Evolutionary conservation across 1,140 invertebrate species (phyloP).

Genomic region (Pachyrhynchus sulphureomaculatus): DNA sequence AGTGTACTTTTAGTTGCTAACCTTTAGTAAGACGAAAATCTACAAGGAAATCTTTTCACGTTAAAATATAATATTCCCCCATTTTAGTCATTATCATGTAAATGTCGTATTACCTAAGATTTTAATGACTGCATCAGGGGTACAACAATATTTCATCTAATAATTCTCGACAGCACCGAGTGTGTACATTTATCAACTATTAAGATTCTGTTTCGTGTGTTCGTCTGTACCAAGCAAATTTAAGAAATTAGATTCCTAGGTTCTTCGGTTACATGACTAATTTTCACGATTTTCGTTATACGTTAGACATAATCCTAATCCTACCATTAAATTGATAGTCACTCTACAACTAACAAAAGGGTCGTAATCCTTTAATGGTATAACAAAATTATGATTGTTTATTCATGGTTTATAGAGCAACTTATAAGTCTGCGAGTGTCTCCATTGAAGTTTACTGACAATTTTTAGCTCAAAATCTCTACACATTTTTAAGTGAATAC

Average conservation of each 20-base stretch:
- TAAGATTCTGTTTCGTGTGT: background rate
- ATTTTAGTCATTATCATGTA: slow-evolving; percentile 21
- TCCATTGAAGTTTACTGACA: no score
- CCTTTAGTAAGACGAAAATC: slow-evolving; percentile 6
- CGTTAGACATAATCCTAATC: no score
- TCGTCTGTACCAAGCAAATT: background rate
- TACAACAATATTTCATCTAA: slow-evolving; percentile 12
- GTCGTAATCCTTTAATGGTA: no score
- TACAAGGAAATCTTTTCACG: slow-evolving; percentile 10
- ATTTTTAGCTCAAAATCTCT: no score
- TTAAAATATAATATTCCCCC: slow-evolving; percentile 19
- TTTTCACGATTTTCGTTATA: no score
- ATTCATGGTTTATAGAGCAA: no score
- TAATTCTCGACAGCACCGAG: background rate
- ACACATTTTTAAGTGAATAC: no score
- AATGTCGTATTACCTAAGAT: slow-evolving; percentile 4
- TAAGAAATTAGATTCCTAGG: background rate
- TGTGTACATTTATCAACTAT: slow-evolving; percentile 14
- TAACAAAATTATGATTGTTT: no score
- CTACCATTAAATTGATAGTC: no score
- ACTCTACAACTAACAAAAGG: no score
- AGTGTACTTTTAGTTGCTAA: background rate
- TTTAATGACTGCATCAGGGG: slow-evolving; percentile 9
- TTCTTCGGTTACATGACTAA: no score
- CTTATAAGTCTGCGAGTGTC: no score